phyloP scores from a whole-genome alignment of 2,797 vertebrate species.

The Anolis apletophallus region DNA sequence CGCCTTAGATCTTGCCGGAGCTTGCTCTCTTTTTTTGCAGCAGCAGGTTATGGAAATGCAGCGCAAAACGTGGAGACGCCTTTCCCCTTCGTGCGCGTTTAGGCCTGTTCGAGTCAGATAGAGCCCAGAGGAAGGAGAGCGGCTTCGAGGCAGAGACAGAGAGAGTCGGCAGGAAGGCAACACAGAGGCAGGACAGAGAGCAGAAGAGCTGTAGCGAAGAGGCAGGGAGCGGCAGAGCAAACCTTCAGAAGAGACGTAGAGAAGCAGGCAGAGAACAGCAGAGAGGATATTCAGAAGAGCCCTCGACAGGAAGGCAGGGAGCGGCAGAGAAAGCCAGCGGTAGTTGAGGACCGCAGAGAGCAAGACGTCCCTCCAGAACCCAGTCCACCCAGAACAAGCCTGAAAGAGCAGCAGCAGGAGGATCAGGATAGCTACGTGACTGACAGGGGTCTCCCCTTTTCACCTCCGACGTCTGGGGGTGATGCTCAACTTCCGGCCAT shows the following conservation, averaged over 20 bases:
- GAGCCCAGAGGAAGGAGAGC: not conserved
- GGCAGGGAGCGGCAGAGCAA: too few relatives aligned
- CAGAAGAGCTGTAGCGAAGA: too few relatives aligned
- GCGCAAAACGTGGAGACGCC: not conserved
- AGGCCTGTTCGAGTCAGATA: not conserved
- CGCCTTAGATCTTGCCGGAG: too few relatives aligned
- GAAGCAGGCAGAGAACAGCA: too few relatives aligned
- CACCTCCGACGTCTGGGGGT: too few relatives aligned
- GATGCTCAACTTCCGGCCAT: too few relatives aligned
- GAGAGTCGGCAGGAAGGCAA: not conserved
- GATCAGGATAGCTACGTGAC: not conserved
- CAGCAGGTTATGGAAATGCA: not conserved
- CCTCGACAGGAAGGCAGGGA: not conserved
- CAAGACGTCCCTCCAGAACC: not conserved
- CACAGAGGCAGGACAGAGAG: not conserved
- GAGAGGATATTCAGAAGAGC: not conserved
- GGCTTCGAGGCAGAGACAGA: not conserved
- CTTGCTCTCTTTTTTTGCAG: not conserved
- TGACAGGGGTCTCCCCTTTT: accelerated
- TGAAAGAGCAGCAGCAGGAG: not conserved
- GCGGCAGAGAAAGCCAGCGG: not conserved
- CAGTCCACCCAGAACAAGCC: too few relatives aligned
- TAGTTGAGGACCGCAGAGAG: not conserved
- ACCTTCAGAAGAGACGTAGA: too few relatives aligned
- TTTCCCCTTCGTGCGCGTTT: not conserved